Evolutionary conservation across 1,140 invertebrate genomes (phyloP), one percentile per base, ranked within the genome.

Genomic region (Leptinotarsa defecta): DNA sequence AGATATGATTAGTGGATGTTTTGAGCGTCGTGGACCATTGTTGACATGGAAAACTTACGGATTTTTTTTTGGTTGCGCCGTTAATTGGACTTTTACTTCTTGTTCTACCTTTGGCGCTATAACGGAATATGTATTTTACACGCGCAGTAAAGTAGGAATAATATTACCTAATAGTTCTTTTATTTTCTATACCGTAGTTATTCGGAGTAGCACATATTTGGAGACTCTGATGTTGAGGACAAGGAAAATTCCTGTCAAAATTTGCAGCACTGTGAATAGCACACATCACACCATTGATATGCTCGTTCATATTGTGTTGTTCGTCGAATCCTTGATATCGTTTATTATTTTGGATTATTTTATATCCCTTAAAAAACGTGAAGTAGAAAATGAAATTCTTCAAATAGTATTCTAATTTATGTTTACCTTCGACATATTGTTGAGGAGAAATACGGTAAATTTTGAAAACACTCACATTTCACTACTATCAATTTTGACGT

Each of bases 251-350:
- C 1, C n/a, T 57, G n/a, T 15, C 15, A 72, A 78, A 78, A 49
- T 78, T 75, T 17, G 72, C 71, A 11, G 34, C 49, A 64, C 74
- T 73, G 69, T 78, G 63, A 3, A 75, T 78, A 4, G 77, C 74
- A 65, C 77, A 74, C 15, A 78, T 63, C n/a, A 74, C 75, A 13
- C 74, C 77, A 43, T 57, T 48, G 3, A 65, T 64, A 13, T 74
- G 75, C 19, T 77, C 52, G 1, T 57, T 57, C 52, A 57, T 15
- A 15, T 15, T 57, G 52, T 57, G 17, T 17, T 4, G 52, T 15
- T 57, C 52, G n/a, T 57, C 52, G 6, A 17, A 57, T 17, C 52
- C 52, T n/a, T 57, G 52, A 57, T 57, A 19, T 57, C n/a, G 52
- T 15, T 57, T 19, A 43, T 43, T 43, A 43, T 8, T 43, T 11